Conservation (phyloP, 2,113 vertebrate species). For the Canis aureus region DNA sequence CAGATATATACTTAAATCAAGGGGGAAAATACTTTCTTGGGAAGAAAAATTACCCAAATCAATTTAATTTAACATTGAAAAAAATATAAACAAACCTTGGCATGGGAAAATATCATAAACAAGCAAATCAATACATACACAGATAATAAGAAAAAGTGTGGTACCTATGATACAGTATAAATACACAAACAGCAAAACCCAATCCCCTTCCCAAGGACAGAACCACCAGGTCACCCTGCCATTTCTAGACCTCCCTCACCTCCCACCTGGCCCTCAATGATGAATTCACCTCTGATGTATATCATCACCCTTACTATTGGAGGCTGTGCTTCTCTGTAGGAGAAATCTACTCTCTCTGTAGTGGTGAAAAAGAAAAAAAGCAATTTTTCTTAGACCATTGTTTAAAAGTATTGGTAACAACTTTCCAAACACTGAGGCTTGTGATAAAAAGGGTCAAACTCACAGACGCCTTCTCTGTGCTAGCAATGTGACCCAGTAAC, state of each 20-base stretch:
- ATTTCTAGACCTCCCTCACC: neutral
- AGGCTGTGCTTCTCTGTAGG: neutral
- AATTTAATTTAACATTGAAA: constrained; percentile 88
- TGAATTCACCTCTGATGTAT: neutral
- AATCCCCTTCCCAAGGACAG: constrained; percentile 5
- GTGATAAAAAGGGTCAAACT: constrained; percentile 51
- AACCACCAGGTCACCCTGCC: neutral
- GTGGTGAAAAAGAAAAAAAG: neutral
- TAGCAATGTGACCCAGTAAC: neutral
- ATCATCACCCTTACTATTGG: neutral
- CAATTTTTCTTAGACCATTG: neutral
- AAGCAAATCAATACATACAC: constrained; percentile 84
- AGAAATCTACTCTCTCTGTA: neutral
- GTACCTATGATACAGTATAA: constrained; percentile 85
- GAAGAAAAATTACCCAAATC: constrained; percentile 80
- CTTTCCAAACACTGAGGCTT: constrained; percentile 37
- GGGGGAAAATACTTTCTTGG: constrained; percentile 75
- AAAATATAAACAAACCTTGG: constrained; percentile 88
- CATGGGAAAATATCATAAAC: constrained; percentile 81
- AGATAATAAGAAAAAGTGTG: constrained; percentile 83
- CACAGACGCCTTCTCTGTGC: neutral
- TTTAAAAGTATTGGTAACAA: constrained; percentile 1
- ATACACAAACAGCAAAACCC: constrained; percentile 70
- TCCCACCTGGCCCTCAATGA: neutral
- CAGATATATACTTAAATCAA: constrained; percentile 58